phyloP scores from a whole-genome alignment of 2,888 invertebrate species.

The Tillus elongatus region DNA sequence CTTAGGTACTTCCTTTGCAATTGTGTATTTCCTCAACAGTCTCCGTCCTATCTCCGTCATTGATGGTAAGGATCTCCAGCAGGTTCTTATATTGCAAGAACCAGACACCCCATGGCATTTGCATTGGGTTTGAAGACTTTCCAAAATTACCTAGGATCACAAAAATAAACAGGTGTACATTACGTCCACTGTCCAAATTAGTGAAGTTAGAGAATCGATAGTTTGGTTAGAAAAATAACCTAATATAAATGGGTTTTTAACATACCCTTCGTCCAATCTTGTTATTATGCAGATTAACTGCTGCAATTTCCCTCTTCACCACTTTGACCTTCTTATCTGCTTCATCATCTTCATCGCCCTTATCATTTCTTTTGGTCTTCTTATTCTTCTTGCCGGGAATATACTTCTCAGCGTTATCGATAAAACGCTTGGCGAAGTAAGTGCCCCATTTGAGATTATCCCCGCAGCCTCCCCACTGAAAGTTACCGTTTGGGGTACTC shows the following conservation, averaged over 20 bases:
- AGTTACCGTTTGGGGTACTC: slow-evolving; percentile 55
- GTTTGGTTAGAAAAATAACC: background rate
- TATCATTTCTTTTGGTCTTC: slow-evolving; percentile 38
- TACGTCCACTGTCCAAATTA: too few relatives aligned
- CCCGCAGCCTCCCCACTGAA: slow-evolving; percentile 83
- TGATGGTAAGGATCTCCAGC: slow-evolving; percentile 65
- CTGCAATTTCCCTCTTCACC: slow-evolving; percentile 50
- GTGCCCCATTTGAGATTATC: slow-evolving; percentile 70
- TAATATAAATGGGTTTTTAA: background rate
- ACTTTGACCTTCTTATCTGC: slow-evolving; percentile 39
- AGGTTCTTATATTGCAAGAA: slow-evolving; percentile 72
- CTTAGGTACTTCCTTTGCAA: slow-evolving; percentile 44
- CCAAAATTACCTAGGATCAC: slow-evolving; percentile 54
- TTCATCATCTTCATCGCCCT: slow-evolving; percentile 31
- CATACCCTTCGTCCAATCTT: slow-evolving; percentile 66
- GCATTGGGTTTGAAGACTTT: slow-evolving; percentile 56
- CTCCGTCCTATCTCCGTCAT: slow-evolving; percentile 46
- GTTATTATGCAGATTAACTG: slow-evolving; percentile 70
- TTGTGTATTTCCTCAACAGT: slow-evolving; percentile 51
- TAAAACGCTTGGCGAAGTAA: slow-evolving; percentile 61
- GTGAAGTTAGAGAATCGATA: background rate
- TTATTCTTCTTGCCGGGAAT: slow-evolving; percentile 41
- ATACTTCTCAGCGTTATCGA: slow-evolving; percentile 55
- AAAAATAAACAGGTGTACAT: too few relatives aligned
- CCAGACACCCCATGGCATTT: slow-evolving; percentile 81